phyloP scores from a whole-genome alignment of 2,888 invertebrate species.

The Dryomyza anilis region DNA sequence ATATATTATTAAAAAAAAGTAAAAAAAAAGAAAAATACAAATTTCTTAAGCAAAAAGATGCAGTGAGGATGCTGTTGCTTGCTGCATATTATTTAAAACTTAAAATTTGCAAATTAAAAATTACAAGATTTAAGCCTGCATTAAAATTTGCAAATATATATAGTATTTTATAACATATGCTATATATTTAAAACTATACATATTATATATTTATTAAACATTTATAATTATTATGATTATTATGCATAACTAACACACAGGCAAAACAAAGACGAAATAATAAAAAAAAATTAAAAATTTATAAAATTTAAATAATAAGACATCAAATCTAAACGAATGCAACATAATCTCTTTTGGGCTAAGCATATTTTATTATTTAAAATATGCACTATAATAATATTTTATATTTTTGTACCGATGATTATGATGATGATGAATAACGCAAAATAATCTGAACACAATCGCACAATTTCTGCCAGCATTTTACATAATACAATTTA shows the following conservation, averaged over 20 bases:
- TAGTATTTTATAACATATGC: slow-evolving; percentile 11
- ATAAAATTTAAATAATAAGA: too few relatives aligned
- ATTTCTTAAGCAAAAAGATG: slow-evolving; percentile 28
- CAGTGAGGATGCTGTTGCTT: too few relatives aligned
- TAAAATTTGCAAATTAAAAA: too few relatives aligned
- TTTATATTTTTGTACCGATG: too few relatives aligned
- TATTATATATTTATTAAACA: neutral
- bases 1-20: slow-evolving; percentile 25
- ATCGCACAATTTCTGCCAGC: slow-evolving; percentile 34
- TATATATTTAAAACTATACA: neutral
- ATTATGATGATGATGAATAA: slow-evolving; percentile 1
- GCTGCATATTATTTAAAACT: slow-evolving; percentile 19
- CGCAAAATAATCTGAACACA: slow-evolving; percentile 28
- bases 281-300: slow-evolving; percentile 6
- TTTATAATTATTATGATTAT: neutral
- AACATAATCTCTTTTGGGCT: slow-evolving; percentile 19
- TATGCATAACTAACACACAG: too few relatives aligned
- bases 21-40: too few relatives aligned
- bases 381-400: slow-evolving; percentile 29
- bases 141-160: neutral
- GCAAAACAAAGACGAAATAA: neutral
- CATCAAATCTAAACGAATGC: slow-evolving; percentile 6
- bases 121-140: slow-evolving; percentile 19
- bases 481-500: slow-evolving; percentile 35
- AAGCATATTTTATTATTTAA: slow-evolving; percentile 22